A percentile compares a stretch with the other conserved stretches of the same genome.
phyloP scores from a whole-genome alignment of 2,797 vertebrate species.

The Steatocranus sp. region DNA sequence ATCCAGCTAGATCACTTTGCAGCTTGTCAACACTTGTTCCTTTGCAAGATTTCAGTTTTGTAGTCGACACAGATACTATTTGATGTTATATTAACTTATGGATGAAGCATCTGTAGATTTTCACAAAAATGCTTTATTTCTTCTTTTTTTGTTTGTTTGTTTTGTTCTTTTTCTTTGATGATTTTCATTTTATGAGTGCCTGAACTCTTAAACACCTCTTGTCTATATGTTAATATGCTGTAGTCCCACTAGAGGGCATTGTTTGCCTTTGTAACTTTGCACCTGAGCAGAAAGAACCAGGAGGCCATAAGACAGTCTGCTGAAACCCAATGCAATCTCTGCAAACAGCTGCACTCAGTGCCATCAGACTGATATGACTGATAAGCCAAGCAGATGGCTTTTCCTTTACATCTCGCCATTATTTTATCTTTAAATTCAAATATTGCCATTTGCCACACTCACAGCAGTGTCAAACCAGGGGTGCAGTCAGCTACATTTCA shows the following conservation, averaged over 20 bases:
- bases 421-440: neutral
- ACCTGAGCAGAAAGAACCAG: slow-evolving; percentile 35
- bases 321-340: neutral
- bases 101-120: slow-evolving; percentile 55
- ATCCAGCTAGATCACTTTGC: slow-evolving; percentile 42
- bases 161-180: slow-evolving; percentile 3
- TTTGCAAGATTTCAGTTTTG: slow-evolving; percentile 41
- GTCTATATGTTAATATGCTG: slow-evolving; percentile 32
- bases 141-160: slow-evolving; percentile 6
- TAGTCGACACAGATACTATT: slow-evolving; percentile 47
- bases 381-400: slow-evolving; percentile 12
- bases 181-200: slow-evolving; percentile 31
- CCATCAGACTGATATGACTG: slow-evolving; percentile 15
- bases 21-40: slow-evolving; percentile 44
- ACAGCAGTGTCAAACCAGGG: slow-evolving; percentile 3
- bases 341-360: slow-evolving; percentile 9
- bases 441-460: neutral
- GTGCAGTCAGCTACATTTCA: neutral
- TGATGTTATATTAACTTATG: slow-evolving; percentile 70
- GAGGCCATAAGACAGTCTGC: slow-evolving; percentile 2
- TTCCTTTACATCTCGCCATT: neutral
- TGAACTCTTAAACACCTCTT: slow-evolving; percentile 27
- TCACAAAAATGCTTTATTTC: slow-evolving; percentile 50
- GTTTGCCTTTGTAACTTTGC: slow-evolving; percentile 61
- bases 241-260: slow-evolving; percentile 69